These are phyloP conservation scores for Drosophila anomelani DNA, from an alignment of 2,888 invertebrate species.

Conservation along the genomic window DNA sequence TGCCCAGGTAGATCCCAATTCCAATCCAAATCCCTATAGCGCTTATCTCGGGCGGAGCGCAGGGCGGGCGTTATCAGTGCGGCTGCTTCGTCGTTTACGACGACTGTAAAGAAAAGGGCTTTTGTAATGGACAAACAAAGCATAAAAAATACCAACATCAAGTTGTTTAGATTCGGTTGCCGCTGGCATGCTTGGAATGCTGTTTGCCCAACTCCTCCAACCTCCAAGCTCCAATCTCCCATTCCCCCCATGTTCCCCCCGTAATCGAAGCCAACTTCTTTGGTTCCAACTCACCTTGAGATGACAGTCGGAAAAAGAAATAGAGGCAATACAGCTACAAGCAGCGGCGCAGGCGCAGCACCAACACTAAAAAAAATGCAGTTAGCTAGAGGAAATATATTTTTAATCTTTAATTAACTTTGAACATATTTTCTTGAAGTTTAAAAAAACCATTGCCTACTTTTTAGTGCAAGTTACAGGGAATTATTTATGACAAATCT, in stretches of 20 bases:
- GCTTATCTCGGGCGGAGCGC: conserved; percentile 21
- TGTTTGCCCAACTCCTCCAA: conserved; percentile 48
- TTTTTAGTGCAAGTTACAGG: not conserved
- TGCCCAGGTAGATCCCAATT: conserved; percentile 24
- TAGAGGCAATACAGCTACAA: conserved; percentile 17
- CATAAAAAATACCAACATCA: conserved; percentile 70
- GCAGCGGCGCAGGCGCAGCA: conserved; percentile 24
- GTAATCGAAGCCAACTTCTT: conserved; percentile 11
- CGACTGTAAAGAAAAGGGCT: conserved; percentile 47
- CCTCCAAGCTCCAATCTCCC: not conserved
- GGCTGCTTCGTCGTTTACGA: conserved; percentile 27
- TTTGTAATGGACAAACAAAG: conserved; percentile 75
- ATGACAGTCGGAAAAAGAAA: conserved; percentile 47
- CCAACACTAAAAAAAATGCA: conserved; percentile 5
- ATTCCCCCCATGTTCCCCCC: not conserved
- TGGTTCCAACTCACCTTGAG: conserved; percentile 68
- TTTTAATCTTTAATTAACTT: not conserved
- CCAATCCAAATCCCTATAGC: not conserved
- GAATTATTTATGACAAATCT: not conserved
- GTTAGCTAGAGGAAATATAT: not conserved
- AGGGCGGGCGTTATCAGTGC: conserved; percentile 23
- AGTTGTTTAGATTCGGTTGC: conserved; percentile 63
- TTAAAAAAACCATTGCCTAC: not conserved
- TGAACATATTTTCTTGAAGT: too few species aligned
- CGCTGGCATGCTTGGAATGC: conserved; percentile 67